Conservation (phyloP, 2,797 vertebrate species). For the Lepilemur septentrionalis region DNA sequence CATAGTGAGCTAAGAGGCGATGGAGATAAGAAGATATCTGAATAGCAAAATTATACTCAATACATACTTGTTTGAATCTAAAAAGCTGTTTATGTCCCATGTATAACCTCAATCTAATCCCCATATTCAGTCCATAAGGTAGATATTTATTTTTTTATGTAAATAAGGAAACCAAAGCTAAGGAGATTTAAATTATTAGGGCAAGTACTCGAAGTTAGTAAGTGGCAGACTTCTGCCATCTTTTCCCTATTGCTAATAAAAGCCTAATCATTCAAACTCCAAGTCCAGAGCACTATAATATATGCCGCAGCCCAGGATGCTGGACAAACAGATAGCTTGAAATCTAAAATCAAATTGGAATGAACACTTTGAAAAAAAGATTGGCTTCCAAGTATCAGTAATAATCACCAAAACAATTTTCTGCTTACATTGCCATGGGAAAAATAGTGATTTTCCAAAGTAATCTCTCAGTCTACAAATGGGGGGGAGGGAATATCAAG, state of each 20-base stretch:
- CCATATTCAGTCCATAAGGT: neutral
- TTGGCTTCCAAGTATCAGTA: conserved; percentile 3
- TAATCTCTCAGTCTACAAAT: neutral
- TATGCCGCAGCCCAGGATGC: neutral
- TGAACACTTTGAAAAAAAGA: neutral
- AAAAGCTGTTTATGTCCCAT: neutral
- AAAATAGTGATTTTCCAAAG: neutral
- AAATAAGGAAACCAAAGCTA: neutral
- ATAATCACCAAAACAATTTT: neutral
- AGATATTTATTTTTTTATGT: neutral
- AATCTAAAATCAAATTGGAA: conserved; percentile 24
- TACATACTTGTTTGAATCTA: neutral
- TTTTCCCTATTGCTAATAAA: neutral
- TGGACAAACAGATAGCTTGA: neutral
- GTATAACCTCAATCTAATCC: neutral
- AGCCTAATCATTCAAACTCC: neutral
- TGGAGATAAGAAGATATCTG: neutral
- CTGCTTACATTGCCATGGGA: neutral
- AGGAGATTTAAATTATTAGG: neutral
- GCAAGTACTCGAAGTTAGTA: neutral
- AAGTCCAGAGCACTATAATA: neutral
- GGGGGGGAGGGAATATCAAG: neutral
- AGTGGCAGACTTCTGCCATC: neutral
- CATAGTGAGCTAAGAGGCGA: neutral
- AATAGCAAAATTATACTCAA: neutral